These are phyloP conservation scores for Heliconius cydno DNA, from an alignment of 2,888 invertebrate genomes.

Conservation along the genomic window DNA sequence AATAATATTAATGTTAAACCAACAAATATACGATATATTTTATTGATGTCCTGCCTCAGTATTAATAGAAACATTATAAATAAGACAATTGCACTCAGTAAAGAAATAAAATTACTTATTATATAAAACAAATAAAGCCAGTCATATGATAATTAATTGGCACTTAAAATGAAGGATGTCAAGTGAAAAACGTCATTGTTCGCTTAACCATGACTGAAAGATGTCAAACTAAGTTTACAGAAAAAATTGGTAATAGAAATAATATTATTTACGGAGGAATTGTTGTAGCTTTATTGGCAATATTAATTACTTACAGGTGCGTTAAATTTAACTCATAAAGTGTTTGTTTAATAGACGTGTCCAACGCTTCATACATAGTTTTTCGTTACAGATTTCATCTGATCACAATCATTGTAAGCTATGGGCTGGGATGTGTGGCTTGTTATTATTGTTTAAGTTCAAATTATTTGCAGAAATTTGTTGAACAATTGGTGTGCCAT, in stretches of 20 bases:
- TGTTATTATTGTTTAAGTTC: slow-evolving; percentile 76
- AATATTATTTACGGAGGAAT: slow-evolving; percentile 76
- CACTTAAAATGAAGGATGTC: slow-evolving; percentile 43
- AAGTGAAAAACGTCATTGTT: slow-evolving; percentile 62
- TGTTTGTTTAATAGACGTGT: slow-evolving; percentile 9
- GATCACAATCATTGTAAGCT: slow-evolving; percentile 71
- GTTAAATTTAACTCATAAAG: slow-evolving; percentile 25
- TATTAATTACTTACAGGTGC: slow-evolving; percentile 77
- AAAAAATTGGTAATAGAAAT: slow-evolving; percentile 78
- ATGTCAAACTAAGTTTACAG: slow-evolving; percentile 78
- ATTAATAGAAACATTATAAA: neutral
- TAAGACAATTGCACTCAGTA: neutral
- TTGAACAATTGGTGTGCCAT: slow-evolving; percentile 72
- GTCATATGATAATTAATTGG: slow-evolving; percentile 20
- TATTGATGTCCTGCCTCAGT: neutral
- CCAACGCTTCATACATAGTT: neutral
- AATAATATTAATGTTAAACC: no score
- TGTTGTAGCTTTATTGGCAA: slow-evolving; percentile 66
- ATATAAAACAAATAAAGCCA: neutral
- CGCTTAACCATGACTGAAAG: slow-evolving; percentile 80
- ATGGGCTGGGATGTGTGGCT: slow-evolving; percentile 80
- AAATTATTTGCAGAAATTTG: slow-evolving; percentile 64
- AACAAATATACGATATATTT: neutral
- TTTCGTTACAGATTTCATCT: slow-evolving; percentile 74
- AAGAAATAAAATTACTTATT: neutral